Evolutionary conservation across 2,797 vertebrate species (phyloP).

Genomic region (Acanthurus tractus): DNA sequence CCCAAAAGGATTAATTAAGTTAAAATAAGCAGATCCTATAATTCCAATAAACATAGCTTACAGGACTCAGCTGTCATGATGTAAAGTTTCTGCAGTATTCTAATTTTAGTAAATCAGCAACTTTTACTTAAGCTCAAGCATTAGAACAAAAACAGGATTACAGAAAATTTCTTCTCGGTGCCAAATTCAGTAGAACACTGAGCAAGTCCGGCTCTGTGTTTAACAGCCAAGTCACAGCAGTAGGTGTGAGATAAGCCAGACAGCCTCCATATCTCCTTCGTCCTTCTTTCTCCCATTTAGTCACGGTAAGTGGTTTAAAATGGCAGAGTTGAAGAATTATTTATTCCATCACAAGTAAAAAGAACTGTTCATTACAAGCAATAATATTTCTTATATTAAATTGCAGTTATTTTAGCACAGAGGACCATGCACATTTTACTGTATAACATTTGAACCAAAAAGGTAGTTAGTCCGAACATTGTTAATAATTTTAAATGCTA

Average conservation of each 20-base stretch:
- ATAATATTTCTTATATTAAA: neutral
- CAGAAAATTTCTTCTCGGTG: neutral
- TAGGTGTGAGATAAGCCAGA: conserved; percentile 47
- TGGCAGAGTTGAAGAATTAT: neutral
- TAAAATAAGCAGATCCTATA: neutral
- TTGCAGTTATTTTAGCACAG: neutral
- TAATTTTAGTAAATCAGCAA: conserved; percentile 14
- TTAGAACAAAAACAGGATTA: conserved; percentile 13
- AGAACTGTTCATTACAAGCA: neutral
- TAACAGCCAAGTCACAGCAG: conserved; percentile 55
- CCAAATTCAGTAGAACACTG: conserved; percentile 18
- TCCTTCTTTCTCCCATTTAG: conserved; percentile 3
- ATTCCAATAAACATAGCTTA: conserved; percentile 3
- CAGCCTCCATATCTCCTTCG: conserved; percentile 14
- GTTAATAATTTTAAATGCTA: neutral
- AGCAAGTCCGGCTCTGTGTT: conserved; percentile 21
- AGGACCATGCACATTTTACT: neutral
- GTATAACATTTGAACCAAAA: neutral
- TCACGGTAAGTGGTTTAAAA: conserved; percentile 17
- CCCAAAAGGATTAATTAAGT: neutral
- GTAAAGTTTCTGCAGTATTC: conserved; percentile 8
- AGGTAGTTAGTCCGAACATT: neutral
- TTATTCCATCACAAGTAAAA: neutral
- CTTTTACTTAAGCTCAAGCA: conserved; percentile 6
- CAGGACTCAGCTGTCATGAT: neutral